Conservation (phyloP, 1,140 invertebrate species). For the Danaus plexippus region DNA sequence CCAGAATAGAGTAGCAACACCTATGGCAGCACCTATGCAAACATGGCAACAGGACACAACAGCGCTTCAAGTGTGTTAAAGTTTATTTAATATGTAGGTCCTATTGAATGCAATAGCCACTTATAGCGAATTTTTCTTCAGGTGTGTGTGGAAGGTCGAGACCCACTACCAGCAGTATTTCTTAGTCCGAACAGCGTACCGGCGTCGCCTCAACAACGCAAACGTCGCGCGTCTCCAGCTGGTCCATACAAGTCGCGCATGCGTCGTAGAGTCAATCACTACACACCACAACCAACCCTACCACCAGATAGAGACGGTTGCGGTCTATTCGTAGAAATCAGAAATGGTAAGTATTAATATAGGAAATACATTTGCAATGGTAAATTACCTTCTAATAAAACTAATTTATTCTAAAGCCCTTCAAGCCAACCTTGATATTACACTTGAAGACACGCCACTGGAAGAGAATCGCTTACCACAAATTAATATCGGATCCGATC, state of each 20-base stretch:
- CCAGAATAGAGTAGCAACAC: conserved; percentile 53
- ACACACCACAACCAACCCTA: conserved; percentile 93
- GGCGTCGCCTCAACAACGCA: conserved; percentile 74
- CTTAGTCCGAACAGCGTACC: conserved; percentile 81
- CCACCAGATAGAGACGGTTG: conserved; percentile 89
- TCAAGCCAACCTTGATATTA: conserved; percentile 35
- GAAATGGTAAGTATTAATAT: conserved; percentile 36
- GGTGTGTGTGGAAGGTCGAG: conserved; percentile 62
- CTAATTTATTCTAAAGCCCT: conserved; percentile 27
- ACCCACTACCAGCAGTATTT: conserved; percentile 77
- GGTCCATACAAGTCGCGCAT: conserved; percentile 60
- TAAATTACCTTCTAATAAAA: not conserved
- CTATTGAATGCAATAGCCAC: conserved; percentile 8
- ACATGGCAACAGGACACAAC: conserved; percentile 54
- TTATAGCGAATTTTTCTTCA: conserved; percentile 20
- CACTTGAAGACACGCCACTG: conserved; percentile 18
- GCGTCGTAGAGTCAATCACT: conserved; percentile 69
- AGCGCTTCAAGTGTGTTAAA: conserved; percentile 44
- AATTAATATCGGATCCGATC: conserved; percentile 92
- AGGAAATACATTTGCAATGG: not conserved
- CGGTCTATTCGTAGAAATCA: conserved; percentile 82
- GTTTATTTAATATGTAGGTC: not conserved
- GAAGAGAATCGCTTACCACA: conserved; percentile 51
- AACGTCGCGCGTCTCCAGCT: conserved; percentile 67
- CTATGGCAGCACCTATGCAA: conserved; percentile 34